phyloP scores from a whole-genome alignment of 2,888 invertebrate species.

The Trachelus tabidus region DNA sequence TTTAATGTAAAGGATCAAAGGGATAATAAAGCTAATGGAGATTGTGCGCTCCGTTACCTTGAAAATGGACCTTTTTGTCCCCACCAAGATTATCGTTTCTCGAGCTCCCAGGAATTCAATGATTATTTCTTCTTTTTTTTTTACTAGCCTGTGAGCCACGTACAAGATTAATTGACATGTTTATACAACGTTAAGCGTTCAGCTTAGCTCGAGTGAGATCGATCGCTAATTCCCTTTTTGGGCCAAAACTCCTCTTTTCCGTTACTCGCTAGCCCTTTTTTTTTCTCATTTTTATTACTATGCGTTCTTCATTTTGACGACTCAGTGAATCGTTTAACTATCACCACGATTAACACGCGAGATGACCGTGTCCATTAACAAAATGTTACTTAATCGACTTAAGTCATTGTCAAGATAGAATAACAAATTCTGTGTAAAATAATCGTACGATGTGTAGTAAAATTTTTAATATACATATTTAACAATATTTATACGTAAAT shows the following conservation, averaged over 20 bases:
- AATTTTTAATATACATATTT: slow-evolving; percentile 59
- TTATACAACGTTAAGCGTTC: slow-evolving; percentile 53
- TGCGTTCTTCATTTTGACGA: slow-evolving; percentile 17
- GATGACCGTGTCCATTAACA: slow-evolving; percentile 51
- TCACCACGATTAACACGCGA: slow-evolving; percentile 1
- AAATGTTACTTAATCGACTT: slow-evolving; percentile 57
- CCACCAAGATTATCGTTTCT: neutral
- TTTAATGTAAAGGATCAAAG: neutral
- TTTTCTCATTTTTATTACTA: neutral
- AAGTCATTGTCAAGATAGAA: slow-evolving; percentile 57
- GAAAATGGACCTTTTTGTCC: neutral
- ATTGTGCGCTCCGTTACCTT: no score
- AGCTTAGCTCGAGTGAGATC: neutral
- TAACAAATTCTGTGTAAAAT: slow-evolving; percentile 63
- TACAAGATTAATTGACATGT: slow-evolving; percentile 60
- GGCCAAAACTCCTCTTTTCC: neutral
- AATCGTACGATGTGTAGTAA: slow-evolving; percentile 61
- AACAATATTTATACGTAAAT: slow-evolving; percentile 58
- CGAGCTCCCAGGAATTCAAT: neutral
- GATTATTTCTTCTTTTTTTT: slow-evolving; percentile 10
- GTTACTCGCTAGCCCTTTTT: neutral
- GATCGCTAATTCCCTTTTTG: neutral
- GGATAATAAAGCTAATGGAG: no score
- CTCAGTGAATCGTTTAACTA: slow-evolving; percentile 25
- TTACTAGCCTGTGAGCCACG: slow-evolving; percentile 1